A percentile compares a stretch with the other conserved stretches of the same genome.
Evolutionary conservation across 2,113 vertebrate genomes (phyloP).

Genomic region (Clarias gariepinus): DNA sequence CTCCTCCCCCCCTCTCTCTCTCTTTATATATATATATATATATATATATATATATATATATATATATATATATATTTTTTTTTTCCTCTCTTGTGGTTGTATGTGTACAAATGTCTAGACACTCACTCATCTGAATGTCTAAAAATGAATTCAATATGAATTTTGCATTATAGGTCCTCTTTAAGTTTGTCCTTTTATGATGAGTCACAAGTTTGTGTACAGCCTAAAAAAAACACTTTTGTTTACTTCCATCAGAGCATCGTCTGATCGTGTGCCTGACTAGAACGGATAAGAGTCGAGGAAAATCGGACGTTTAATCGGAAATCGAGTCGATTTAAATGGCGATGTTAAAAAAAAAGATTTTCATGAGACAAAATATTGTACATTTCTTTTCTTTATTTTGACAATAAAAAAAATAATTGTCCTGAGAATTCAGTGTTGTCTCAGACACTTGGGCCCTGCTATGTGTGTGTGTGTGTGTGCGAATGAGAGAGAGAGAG

Average conservation of each 20-base stretch:
- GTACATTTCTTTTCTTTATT: neutral
- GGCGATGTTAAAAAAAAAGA: neutral
- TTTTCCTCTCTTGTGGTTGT: too few species aligned
- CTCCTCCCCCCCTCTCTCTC: too few species aligned
- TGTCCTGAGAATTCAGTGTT: neutral
- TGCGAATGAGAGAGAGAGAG: conserved; percentile 1
- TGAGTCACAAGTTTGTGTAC: neutral
- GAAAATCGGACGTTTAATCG: neutral
- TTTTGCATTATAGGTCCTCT: too few species aligned
- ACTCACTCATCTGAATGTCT: too few species aligned
- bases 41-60: too few species aligned
- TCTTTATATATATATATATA: too few species aligned
- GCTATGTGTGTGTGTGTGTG: conserved; percentile 36
- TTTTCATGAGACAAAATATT: neutral
- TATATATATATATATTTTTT: too few species aligned
- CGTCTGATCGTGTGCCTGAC: neutral
- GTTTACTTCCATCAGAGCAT: neutral
- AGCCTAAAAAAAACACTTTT: neutral
- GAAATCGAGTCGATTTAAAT: neutral
- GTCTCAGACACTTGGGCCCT: neutral
- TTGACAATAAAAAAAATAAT: neutral
- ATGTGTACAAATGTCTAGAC: too few species aligned
- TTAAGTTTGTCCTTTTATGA: neutral
- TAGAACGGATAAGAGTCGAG: neutral
- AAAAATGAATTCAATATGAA: too few species aligned